phyloP scores from a whole-genome alignment of 2,888 invertebrate species.

The Morpho helenor region DNA sequence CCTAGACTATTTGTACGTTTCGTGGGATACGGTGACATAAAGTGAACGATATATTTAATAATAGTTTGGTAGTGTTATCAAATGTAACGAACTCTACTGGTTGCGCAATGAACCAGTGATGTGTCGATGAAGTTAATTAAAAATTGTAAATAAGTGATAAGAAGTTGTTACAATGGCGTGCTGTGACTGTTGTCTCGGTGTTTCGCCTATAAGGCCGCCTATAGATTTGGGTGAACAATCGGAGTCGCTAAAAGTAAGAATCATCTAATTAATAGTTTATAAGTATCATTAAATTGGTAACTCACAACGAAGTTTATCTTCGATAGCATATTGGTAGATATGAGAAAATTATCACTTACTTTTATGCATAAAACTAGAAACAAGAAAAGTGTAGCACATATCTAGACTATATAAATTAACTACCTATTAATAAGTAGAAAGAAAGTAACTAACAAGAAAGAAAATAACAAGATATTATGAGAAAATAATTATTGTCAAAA shows the following conservation, averaged over 20 bases:
- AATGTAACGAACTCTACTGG: conserved; percentile 35
- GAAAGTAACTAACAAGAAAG: no score
- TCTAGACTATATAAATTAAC: no score
- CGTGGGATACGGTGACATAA: conserved; percentile 13
- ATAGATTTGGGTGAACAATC: conserved; percentile 86
- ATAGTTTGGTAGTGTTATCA: conserved; percentile 25
- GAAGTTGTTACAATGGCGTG: conserved; percentile 67
- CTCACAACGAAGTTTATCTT: no score
- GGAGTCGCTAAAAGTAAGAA: conserved; percentile 86
- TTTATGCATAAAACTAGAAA: background rate
- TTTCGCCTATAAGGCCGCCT: conserved; percentile 86
- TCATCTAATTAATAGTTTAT: background rate
- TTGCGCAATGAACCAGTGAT: conserved; percentile 56
- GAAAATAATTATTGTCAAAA: conserved; percentile 22
- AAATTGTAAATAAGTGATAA: conserved; percentile 46
- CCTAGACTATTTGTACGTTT: conserved; percentile 1
- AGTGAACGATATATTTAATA: conserved; percentile 10
- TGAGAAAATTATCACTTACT: no score
- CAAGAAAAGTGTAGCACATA: no score
- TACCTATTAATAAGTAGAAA: background rate
- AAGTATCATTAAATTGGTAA: no score
- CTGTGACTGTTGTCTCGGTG: conserved; percentile 83
- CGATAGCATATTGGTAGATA: no score
- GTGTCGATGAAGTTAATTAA: conserved; percentile 36
- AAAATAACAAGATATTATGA: background rate